These are phyloP conservation scores for Patiria pectinifera DNA, from an alignment of 53 echinoderm and acorn worm genomes.

Conservation along the genomic window DNA sequence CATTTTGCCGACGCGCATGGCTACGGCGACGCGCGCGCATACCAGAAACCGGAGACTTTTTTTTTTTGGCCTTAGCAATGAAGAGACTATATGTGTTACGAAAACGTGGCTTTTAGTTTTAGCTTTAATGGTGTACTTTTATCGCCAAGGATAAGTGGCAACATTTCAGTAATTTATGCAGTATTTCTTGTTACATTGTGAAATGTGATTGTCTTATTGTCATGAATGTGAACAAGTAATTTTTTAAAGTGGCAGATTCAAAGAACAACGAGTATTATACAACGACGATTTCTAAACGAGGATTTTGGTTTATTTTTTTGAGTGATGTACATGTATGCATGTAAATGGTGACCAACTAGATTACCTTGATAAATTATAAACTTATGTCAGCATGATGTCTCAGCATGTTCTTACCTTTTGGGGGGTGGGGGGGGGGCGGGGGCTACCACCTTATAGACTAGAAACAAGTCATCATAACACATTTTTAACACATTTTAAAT, in stretches of 20 bases:
- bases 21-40: too few relatives aligned
- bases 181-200: background rate
- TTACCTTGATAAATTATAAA: too few relatives aligned
- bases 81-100: background rate
- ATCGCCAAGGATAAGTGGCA: background rate
- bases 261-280: constrained; percentile 37
- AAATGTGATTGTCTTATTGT: background rate
- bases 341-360: background rate
- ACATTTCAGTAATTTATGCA: background rate
- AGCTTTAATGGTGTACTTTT: too few relatives aligned
- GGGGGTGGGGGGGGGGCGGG: too few relatives aligned
- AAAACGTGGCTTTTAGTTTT: background rate
- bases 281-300: constrained; percentile 13
- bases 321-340: background rate
- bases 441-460: too few relatives aligned
- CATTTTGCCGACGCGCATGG: too few relatives aligned
- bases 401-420: too few relatives aligned
- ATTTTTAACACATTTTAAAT: too few relatives aligned
- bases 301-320: background rate
- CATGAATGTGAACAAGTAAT: background rate
- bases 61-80: too few relatives aligned
- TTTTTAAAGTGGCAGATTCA: background rate
- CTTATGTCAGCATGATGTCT: too few relatives aligned
- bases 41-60: too few relatives aligned
- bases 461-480: too few relatives aligned